Evolutionary conservation across 2,113 vertebrate species (phyloP).

Genomic region (Cavia porcellus): DNA sequence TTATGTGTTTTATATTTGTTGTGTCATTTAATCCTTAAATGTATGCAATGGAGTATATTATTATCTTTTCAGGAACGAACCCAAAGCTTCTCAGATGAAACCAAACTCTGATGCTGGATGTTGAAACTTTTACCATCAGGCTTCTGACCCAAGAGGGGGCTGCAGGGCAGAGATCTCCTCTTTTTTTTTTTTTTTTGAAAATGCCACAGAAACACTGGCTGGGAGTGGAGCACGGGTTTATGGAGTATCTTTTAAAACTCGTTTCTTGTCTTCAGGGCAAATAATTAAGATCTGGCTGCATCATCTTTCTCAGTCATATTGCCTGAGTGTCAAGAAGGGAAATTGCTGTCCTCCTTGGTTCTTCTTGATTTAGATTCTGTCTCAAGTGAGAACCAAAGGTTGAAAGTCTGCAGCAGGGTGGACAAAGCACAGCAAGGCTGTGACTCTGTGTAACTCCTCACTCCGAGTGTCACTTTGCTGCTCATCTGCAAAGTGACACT

Average conservation of each 20-base stretch:
- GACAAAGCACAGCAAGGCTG: not conserved
- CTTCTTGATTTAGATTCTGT: not conserved
- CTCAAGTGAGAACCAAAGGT: not conserved
- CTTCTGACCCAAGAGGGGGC: not conserved
- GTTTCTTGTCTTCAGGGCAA: not conserved
- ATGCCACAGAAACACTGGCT: not conserved
- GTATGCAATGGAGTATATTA: not conserved
- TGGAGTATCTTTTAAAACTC: not conserved
- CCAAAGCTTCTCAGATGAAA: not conserved
- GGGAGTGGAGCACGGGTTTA: not conserved
- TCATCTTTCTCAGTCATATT: not conserved
- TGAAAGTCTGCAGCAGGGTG: not conserved
- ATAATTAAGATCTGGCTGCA: not conserved
- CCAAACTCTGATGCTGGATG: not conserved
- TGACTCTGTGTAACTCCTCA: not conserved
- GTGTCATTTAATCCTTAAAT: constrained; percentile 53
- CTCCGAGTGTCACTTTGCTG: not conserved
- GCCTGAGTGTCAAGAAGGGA: not conserved
- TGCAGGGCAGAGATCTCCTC: not conserved
- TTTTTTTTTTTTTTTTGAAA: not conserved
- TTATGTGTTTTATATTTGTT: not conserved
- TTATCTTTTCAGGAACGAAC: not conserved
- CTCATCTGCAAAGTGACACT: constrained; percentile 22
- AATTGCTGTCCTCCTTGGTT: not conserved
- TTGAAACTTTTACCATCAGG: not conserved